Evolutionary conservation across 2,888 invertebrate genomes (phyloP).

Genomic region (Falcaria lacertinaria): DNA sequence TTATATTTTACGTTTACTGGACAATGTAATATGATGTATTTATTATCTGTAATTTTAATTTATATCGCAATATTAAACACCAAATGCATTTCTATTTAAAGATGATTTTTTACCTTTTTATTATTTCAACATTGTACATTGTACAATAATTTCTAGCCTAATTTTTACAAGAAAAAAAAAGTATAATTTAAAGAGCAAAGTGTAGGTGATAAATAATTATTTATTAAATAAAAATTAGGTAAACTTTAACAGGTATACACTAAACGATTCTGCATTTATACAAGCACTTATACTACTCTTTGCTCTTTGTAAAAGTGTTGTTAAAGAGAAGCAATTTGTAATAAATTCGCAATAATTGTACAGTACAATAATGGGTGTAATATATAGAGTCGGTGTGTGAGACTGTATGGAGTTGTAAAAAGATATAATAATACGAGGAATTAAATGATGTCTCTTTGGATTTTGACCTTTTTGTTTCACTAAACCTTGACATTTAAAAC

Average conservation of each 20-base stretch:
- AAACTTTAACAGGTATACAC: too few species aligned
- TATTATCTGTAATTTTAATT: too few species aligned
- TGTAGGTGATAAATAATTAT: neutral
- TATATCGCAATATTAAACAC: neutral
- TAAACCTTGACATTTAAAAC: too few species aligned
- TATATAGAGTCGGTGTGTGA: conserved; percentile 57
- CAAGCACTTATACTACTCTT: neutral
- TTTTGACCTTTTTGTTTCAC: conserved; percentile 45
- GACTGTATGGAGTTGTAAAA: conserved; percentile 57
- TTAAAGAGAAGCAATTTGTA: conserved; percentile 54
- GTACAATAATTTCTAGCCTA: neutral
- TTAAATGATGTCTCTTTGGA: conserved; percentile 72
- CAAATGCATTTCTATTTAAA: neutral
- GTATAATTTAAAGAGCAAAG: neutral
- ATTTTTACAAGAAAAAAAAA: neutral
- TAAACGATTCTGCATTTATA: neutral
- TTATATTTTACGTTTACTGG: too few species aligned
- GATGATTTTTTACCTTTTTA: too few species aligned
- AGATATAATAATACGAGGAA: conserved; percentile 50
- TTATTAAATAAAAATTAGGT: neutral
- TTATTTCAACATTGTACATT: too few species aligned
- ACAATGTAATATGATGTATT: too few species aligned
- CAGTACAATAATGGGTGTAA: conserved; percentile 62
- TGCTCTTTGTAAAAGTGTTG: conserved; percentile 14
- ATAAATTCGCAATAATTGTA: conserved; percentile 64